A percentile compares a stretch with the other conserved stretches of the same genome.
Evolutionary conservation across 1,140 invertebrate species (phyloP).

Genomic region (Dysdera silvatica): DNA sequence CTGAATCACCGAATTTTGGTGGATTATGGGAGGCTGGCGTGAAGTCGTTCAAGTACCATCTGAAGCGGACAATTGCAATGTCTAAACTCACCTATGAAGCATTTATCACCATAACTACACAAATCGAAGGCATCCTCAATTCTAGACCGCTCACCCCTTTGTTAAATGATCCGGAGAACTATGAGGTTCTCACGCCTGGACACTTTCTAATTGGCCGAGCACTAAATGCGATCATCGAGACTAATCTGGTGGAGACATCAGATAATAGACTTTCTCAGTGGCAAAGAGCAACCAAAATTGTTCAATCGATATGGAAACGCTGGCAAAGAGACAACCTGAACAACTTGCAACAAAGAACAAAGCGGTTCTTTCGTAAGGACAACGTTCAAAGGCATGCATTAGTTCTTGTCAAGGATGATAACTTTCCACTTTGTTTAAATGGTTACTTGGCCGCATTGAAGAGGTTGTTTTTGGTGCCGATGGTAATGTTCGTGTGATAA

Average conservation of each 20-base stretch:
- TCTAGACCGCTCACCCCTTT: slow-evolving; percentile 35
- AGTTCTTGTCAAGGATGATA: too few species aligned
- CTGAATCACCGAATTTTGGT: slow-evolving; percentile 36
- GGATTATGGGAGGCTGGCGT: slow-evolving; percentile 30
- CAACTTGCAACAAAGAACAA: too few species aligned
- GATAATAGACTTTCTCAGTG: slow-evolving; percentile 12
- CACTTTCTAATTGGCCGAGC: slow-evolving; percentile 30
- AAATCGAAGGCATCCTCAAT: slow-evolving; percentile 41
- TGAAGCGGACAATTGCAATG: slow-evolving; percentile 24
- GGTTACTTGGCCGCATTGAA: too few species aligned
- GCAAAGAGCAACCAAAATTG: too few species aligned
- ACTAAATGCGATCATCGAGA: not conserved
- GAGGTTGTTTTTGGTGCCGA: too few species aligned
- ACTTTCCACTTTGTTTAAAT: too few species aligned
- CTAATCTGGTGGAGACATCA: not conserved
- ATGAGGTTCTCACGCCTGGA: slow-evolving; percentile 36
- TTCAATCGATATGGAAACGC: too few species aligned
- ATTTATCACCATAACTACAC: slow-evolving; percentile 34
- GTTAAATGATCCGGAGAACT: slow-evolving; percentile 37
- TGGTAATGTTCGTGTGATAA: too few species aligned
- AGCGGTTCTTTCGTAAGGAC: too few species aligned
- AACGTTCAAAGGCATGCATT: too few species aligned
- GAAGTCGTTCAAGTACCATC: slow-evolving; percentile 33
- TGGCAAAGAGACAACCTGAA: too few species aligned
- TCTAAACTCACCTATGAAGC: slow-evolving; percentile 34